These are phyloP conservation scores for Crossoptilon crossoptilon DNA, from an alignment of 2,797 vertebrate genomes.

Conservation along the genomic window DNA sequence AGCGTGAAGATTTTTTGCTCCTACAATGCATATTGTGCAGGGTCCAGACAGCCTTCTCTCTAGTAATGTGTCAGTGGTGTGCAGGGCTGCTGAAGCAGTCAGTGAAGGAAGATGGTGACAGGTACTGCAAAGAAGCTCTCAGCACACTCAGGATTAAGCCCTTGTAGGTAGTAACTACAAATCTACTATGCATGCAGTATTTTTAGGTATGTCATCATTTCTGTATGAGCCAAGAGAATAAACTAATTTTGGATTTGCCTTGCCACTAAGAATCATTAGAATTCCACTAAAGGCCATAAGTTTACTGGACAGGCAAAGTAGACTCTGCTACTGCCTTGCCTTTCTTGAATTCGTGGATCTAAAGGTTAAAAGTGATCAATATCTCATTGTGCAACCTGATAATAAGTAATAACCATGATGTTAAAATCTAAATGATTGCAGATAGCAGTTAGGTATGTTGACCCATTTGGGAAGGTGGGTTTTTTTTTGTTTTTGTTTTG, in stretches of 20 bases:
- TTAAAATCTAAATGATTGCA: conserved; percentile 83
- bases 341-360: conserved; percentile 79
- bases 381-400: conserved; percentile 82
- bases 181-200: conserved; percentile 52
- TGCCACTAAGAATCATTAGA: conserved; percentile 78
- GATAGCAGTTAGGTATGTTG: conserved; percentile 76
- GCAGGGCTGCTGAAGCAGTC: background rate
- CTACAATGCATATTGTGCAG: background rate
- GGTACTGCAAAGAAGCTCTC: background rate
- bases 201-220: conserved; percentile 77
- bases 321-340: conserved; percentile 68
- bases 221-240: conserved; percentile 72
- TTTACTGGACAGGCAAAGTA: conserved; percentile 72
- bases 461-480: conserved; percentile 70
- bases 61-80: background rate
- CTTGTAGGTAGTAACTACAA: conserved; percentile 41
- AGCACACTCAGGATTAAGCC: conserved; percentile 9
- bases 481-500: conserved; percentile 58
- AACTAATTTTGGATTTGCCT: conserved; percentile 76
- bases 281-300: conserved; percentile 77
- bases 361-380: conserved; percentile 88
- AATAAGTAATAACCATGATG: conserved; percentile 83
- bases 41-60: background rate
- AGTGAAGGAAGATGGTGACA: background rate
- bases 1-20: conserved; percentile 40